A percentile compares a stretch with the other conserved stretches of the same genome.
Evolutionary conservation across 35 echinoderm and acorn worm genomes (phyloP).

Genomic region (Lytechinus variegatus): DNA sequence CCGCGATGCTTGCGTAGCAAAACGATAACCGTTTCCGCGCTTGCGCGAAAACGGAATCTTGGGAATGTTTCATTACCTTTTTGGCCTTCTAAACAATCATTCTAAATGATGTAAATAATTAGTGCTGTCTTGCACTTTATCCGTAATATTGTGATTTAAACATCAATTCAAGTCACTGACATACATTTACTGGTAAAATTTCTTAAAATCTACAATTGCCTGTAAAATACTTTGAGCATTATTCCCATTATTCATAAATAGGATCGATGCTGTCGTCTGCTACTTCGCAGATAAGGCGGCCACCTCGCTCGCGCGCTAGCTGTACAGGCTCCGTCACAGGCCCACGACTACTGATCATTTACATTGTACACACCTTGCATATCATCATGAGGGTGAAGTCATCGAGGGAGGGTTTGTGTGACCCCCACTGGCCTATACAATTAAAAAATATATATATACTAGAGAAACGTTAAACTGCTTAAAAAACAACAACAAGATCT

Average conservation of each 20-base stretch:
- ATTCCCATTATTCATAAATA: neutral
- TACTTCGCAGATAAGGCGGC: neutral
- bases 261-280: neutral
- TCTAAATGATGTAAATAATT: neutral
- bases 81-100: neutral
- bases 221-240: neutral
- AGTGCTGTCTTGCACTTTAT: neutral
- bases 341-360: no score
- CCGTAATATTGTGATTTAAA: neutral
- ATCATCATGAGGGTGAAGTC: no score
- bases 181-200: neutral
- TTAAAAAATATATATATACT: no score
- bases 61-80: constrained; percentile 1
- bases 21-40: neutral
- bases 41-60: constrained; percentile 5
- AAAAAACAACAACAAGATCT: no score
- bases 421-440: no score
- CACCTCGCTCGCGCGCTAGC: no score
- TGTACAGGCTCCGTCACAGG: no score
- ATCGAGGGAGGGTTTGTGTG: no score
- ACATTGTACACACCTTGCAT: no score
- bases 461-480: no score
- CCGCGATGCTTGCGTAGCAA: neutral
- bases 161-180: neutral
- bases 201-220: neutral